Evolutionary conservation across 2,113 vertebrate genomes (phyloP).

Genomic region (Geococcyx californianus): DNA sequence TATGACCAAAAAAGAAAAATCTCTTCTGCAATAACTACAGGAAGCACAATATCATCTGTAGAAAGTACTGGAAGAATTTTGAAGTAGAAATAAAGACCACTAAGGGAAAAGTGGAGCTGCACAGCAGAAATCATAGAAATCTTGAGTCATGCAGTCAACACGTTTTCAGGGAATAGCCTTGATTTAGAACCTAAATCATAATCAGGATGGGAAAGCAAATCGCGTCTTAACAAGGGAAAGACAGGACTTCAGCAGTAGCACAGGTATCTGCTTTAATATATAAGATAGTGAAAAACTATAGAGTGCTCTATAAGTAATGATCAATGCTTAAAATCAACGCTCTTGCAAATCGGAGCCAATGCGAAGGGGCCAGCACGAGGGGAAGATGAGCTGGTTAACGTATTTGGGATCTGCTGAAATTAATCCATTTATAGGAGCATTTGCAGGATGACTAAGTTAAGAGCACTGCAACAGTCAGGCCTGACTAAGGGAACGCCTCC

Average conservation of each 20-base stretch:
- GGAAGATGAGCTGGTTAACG: constrained; percentile 12
- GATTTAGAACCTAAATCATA: neutral
- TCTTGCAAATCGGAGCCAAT: constrained; percentile 30
- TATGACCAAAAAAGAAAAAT: neutral
- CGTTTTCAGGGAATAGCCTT: neutral
- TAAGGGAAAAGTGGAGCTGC: neutral
- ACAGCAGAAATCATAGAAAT: neutral
- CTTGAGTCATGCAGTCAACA: neutral
- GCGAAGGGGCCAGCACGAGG: neutral
- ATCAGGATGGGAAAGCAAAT: neutral
- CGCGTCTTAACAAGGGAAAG: neutral
- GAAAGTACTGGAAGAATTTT: neutral
- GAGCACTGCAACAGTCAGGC: constrained; percentile 38
- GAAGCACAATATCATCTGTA: neutral
- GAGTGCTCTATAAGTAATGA: constrained; percentile 21
- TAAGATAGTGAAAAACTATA: neutral
- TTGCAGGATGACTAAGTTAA: constrained; percentile 64
- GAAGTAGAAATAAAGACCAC: neutral
- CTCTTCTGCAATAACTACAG: neutral
- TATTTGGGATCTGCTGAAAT: constrained; percentile 57
- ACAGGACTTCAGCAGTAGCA: neutral
- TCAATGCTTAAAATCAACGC: constrained; percentile 52
- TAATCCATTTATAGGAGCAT: constrained; percentile 47
- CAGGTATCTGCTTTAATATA: constrained; percentile 20
- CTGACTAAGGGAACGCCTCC: constrained; percentile 36